Percentiles rank a stretch among this genome's conserved stretches.
Evolutionary conservation across 2,113 vertebrate species (phyloP).

Genomic region (Ciconia boyciana): DNA sequence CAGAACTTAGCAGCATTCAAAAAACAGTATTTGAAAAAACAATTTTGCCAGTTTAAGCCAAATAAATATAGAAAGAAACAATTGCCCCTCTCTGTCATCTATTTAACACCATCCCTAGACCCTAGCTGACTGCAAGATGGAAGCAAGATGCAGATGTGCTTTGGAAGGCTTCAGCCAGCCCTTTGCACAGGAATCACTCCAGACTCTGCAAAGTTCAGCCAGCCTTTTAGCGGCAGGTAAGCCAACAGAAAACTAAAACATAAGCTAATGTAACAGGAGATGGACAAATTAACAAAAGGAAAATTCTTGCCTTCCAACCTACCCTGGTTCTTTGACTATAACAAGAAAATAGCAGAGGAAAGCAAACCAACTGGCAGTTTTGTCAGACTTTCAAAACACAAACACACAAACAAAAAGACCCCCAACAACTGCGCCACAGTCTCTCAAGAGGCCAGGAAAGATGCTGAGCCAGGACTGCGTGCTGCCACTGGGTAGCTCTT

Average conservation of each 20-base stretch:
- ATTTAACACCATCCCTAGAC: not conserved
- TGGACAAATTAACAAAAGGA: not conserved
- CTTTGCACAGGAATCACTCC: not conserved
- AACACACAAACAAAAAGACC: not conserved
- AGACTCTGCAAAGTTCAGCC: not conserved
- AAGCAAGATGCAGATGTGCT: not conserved
- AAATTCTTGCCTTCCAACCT: not conserved
- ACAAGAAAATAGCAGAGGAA: not conserved
- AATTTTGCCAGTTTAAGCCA: not conserved
- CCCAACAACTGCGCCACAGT: not conserved
- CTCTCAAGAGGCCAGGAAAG: not conserved
- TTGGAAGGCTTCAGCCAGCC: not conserved
- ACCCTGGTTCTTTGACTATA: not conserved
- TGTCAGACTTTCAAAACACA: not conserved
- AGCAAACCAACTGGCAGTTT: not conserved
- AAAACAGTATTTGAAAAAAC: not conserved
- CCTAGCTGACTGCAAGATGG: not conserved
- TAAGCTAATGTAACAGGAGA: not conserved
- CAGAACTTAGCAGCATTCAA: not conserved
- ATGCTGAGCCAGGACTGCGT: not conserved
- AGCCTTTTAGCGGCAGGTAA: not conserved
- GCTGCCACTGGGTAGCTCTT: not conserved
- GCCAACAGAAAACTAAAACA: not conserved
- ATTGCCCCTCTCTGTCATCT: not conserved
- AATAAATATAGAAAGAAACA: not conserved